Base-by-base conservation (phyloP, 2,113 vertebrate genomes). In the Leucosticte australis region DNA sequence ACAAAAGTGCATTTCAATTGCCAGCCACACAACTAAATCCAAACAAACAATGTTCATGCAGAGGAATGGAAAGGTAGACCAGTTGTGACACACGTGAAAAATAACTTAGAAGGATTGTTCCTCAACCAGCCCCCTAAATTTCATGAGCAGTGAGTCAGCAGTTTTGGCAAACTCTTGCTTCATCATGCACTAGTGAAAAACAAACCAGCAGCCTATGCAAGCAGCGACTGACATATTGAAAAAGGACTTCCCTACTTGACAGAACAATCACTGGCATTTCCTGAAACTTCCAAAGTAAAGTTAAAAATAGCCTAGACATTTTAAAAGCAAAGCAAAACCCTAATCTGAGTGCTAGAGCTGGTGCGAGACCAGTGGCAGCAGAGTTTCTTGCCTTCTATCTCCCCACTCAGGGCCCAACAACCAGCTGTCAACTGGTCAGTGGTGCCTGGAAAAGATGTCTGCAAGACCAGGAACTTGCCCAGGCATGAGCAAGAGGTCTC, bases 141-240 rank as follows among this genome's bases (percentile, higher is more conserved):
- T 74, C 52, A 74, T 0, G 35, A 95, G 90, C 64, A 77, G 59
- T 63, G 35, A 91, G 41, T 73, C 93, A 97, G 90, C 83, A 90
- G 76, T 55, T 92, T 87, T 52, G 35, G 73, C 60, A 92, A 92
- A 89, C 44, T 64, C 47, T 87, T 87, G 67, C 31, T 92, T 41
- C 67, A 81, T 87, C 95, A 97, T 97, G 96, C 96, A 95, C 44
- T 81, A 95, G 52, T 52, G 44, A 67, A 89, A 92, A 88, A 95
- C 49, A 88, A 87, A 90, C 60, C 70, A 93, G 90, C 79, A 92
- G 90, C 92, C 92, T 92, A 78, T 30, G 93, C 82, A 96, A 96
- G 94, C 96, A 82, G 64, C 17, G 6, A 78, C 56, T 52, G 73
- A 93, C 68, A 74, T 35, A 42, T 24, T 77, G 76, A 83, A 73